A percentile compares a stretch with the other conserved stretches of the same genome.
Conservation (phyloP, 2,888 invertebrate genomes). For the Chrysotoxum bicinctum region DNA sequence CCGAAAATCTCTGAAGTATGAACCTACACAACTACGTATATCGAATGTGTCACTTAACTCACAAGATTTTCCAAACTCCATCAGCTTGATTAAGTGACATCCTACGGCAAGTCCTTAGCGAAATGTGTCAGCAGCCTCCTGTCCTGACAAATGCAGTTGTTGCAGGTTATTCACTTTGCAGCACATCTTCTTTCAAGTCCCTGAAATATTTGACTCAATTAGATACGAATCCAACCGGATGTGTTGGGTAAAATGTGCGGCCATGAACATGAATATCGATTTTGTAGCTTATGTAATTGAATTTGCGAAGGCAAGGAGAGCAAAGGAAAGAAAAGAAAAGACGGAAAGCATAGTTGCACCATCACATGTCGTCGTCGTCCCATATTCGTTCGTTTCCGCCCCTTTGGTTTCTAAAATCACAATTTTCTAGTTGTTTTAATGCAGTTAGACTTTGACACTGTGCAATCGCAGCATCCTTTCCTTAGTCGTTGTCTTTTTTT, state of each 20-base stretch:
- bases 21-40: constrained; percentile 9
- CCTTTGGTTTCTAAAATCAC: constrained; percentile 10
- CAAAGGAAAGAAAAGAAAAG: neutral
- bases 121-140: constrained; percentile 35
- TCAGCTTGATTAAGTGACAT: constrained; percentile 46
- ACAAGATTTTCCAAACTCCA: constrained; percentile 19
- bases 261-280: constrained; percentile 46
- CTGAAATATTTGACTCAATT: constrained; percentile 48
- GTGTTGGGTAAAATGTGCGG: constrained; percentile 18
- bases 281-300: constrained; percentile 35
- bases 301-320: constrained; percentile 28
- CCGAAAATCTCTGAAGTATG: neutral
- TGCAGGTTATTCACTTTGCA: constrained; percentile 21
- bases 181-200: constrained; percentile 3
- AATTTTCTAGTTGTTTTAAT: constrained; percentile 59
- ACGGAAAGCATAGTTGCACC: neutral
- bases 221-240: constrained; percentile 37
- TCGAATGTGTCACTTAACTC: constrained; percentile 14
- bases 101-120: constrained; percentile 19
- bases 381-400: constrained; percentile 14
- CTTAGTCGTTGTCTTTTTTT: neutral
- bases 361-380: neutral
- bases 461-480: constrained; percentile 14
- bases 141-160: constrained; percentile 30
- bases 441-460: constrained; percentile 43